Evolutionary conservation across 1,140 invertebrate species (phyloP).

Genomic region (Caenorhabditis elegans): DNA sequence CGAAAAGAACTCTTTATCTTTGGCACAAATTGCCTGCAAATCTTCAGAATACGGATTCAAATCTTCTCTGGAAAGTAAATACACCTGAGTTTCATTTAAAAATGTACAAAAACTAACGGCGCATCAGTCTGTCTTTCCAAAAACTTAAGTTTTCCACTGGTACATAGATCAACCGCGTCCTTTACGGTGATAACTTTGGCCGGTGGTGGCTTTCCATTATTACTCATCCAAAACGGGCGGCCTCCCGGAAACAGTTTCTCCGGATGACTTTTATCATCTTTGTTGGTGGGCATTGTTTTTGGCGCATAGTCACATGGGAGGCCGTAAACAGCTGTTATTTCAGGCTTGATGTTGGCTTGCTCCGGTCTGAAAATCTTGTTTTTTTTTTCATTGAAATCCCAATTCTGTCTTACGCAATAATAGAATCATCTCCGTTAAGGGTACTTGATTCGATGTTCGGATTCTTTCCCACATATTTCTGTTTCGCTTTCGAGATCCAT

Average conservation of each 20-base stretch:
- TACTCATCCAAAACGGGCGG: not conserved
- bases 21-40: not conserved
- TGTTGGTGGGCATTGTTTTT: not conserved
- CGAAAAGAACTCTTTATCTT: not conserved
- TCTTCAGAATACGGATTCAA: not conserved
- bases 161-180: not conserved
- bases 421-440: not conserved
- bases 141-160: not conserved
- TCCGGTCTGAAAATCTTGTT: not conserved
- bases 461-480: not conserved
- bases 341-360: not conserved
- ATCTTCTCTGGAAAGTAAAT: not conserved
- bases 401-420: not conserved
- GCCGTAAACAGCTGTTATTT: not conserved
- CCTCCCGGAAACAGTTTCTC: conserved; percentile 1
- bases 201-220: not conserved
- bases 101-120: not conserved
- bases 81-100: not conserved
- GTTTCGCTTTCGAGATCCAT: not conserved
- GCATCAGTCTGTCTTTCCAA: no score
- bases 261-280: not conserved
- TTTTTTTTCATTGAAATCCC: no score
- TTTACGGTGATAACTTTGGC: not conserved
- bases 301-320: not conserved
- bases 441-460: not conserved